Conservation (phyloP, 2,797 vertebrate species). For the Melanitta fusca region DNA sequence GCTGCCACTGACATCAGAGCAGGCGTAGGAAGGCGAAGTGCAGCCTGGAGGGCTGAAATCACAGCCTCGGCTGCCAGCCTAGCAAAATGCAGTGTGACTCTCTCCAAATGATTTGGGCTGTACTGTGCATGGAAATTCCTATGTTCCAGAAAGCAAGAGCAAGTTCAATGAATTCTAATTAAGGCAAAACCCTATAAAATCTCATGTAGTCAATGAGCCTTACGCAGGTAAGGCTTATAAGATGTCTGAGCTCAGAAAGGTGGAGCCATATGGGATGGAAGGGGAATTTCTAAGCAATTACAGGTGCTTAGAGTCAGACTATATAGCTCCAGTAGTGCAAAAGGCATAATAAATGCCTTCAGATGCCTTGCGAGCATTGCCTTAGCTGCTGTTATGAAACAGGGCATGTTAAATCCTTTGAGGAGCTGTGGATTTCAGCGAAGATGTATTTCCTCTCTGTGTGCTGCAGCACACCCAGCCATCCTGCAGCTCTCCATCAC, state of each 20-base stretch:
- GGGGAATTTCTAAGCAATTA: neutral
- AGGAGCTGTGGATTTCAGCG: neutral
- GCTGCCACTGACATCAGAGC: fast-evolving
- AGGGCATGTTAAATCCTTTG: neutral
- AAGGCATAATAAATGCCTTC: neutral
- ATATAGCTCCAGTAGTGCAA: neutral
- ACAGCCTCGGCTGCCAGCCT: neutral
- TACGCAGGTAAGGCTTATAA: neutral
- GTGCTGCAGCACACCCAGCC: neutral
- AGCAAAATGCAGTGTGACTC: neutral
- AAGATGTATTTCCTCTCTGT: neutral
- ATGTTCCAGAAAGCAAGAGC: neutral
- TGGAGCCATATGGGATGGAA: too few relatives aligned
- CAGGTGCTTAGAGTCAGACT: neutral
- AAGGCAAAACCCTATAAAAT: neutral
- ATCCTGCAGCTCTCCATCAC: neutral
- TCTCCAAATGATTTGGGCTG: too few relatives aligned
- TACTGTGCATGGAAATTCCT: fast-evolving
- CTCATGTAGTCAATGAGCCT: neutral
- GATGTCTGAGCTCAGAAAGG: neutral
- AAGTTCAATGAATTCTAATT: neutral
- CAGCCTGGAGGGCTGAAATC: neutral
- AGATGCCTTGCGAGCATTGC: neutral
- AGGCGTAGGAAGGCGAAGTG: neutral
- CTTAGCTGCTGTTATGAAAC: neutral